phyloP scores from a whole-genome alignment of 2,113 vertebrate genomes.

The Chloebia gouldiae region DNA sequence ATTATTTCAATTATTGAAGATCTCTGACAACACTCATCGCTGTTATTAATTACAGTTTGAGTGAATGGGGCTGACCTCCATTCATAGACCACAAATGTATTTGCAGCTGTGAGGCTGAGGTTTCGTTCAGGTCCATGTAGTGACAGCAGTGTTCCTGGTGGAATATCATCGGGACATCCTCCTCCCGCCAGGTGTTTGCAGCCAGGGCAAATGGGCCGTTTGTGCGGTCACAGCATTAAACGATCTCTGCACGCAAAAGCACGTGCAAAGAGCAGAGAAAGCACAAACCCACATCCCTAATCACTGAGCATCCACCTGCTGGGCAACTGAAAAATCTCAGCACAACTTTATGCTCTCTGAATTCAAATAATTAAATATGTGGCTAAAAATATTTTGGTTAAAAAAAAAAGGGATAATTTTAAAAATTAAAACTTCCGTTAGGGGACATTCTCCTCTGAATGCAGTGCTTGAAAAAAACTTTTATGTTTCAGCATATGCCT shows the following conservation, averaged over 20 bases:
- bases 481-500: not conserved
- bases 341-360: not conserved
- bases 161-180: not conserved
- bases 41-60: not conserved
- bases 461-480: not conserved
- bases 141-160: not conserved
- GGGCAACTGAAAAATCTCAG: not conserved
- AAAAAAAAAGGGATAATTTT: not conserved
- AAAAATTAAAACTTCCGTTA: not conserved
- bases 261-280: slow-evolving; percentile 8
- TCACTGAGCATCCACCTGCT: not conserved
- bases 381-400: not conserved
- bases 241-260: not conserved
- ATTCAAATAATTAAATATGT: not conserved
- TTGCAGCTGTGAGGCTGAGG: not conserved
- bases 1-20: not conserved
- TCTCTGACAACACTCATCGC: not conserved
- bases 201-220: not conserved
- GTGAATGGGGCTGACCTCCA: not conserved
- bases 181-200: not conserved
- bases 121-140: rapidly evolving
- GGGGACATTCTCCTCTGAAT: not conserved
- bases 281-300: slow-evolving; percentile 39
- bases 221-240: slow-evolving; percentile 61
- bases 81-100: not conserved